Base-by-base conservation (phyloP, 2,888 invertebrate genomes). In the Ochropleura plecta region DNA sequence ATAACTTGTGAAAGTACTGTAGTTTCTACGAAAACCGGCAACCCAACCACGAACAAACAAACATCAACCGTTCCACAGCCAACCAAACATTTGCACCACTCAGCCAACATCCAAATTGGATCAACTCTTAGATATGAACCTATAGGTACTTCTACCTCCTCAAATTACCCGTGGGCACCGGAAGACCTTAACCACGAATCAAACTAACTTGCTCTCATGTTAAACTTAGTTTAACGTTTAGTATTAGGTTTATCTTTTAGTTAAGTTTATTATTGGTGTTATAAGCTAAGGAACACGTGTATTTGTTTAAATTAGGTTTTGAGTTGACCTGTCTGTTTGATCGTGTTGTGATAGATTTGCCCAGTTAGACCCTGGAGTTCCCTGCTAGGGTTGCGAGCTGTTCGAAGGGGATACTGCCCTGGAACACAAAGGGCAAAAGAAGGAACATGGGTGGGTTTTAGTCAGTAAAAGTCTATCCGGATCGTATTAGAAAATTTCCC, bases 191-290 rank as follows among this genome's bases (percentile, higher is more conserved):
- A 79, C 80, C 86, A 77, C 84, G 74, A 88, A 89, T 88, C 88
- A 90, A 89, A 88, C 88, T 87, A 89, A 90, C 87, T 89, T 87
- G 79, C 60, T 59, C 70, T 76, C 78, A 51, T 84, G 78, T 75
- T 55, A 53, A 86, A 86, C 88, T 90, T 85, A 76, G 76, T 76
- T 84, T 83, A 86, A 86, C 83, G 82, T 90, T 90, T 86, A 88
- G 75, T 81, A 83, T 85, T 83, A 75, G 70, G 88, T 90, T 90
- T 90, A 90, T 88, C 88, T 89, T 89, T 84, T 74, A 78, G 74
- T 79, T 79, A 85, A 81, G 81, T 82, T 81, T 82, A 86, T 87
- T 83, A 81, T 82, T 81, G 85, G 88, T 86, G 78, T 81, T 75
- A 73, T 72, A 82, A 79, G 84, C 86, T 73, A 81, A 79, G 7